phyloP scores from a whole-genome alignment of 2,797 vertebrate species.

The Pachyuromys duprasi region DNA sequence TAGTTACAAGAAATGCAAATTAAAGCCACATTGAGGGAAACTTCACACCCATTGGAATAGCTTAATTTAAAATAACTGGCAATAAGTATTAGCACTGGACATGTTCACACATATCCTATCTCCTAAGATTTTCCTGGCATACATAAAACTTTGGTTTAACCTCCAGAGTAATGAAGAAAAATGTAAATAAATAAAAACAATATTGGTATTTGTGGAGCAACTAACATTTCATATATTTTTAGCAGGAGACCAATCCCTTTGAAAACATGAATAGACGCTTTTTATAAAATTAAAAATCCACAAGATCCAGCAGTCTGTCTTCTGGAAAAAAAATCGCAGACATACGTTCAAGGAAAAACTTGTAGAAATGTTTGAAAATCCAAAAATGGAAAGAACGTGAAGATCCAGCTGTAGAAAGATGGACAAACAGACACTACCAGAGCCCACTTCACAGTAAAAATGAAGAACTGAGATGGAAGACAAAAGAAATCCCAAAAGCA shows the following conservation, averaged over 20 bases:
- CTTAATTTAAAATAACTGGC: slow-evolving; percentile 23
- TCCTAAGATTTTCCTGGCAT: background rate
- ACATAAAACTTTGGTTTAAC: background rate
- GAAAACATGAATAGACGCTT: background rate
- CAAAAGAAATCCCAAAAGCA: background rate
- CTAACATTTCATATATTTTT: background rate
- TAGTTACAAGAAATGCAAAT: background rate
- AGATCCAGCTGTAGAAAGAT: background rate
- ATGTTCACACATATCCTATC: background rate
- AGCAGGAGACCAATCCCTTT: background rate
- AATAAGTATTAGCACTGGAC: background rate
- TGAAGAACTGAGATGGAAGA: no score
- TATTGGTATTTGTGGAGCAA: background rate
- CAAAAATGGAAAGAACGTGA: background rate
- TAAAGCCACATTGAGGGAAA: background rate
- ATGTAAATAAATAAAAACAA: background rate
- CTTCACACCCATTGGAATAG: background rate
- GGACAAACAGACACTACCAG: background rate
- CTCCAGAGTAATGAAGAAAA: background rate
- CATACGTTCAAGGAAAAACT: background rate
- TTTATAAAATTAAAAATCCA: background rate
- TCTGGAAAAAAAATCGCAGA: background rate
- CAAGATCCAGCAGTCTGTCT: background rate
- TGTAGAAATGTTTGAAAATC: background rate
- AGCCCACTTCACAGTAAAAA: background rate